Evolutionary conservation across 2,113 vertebrate genomes (phyloP), one percentile per base, ranked within the genome.

Genomic region (Macquaria ambigua): DNA sequence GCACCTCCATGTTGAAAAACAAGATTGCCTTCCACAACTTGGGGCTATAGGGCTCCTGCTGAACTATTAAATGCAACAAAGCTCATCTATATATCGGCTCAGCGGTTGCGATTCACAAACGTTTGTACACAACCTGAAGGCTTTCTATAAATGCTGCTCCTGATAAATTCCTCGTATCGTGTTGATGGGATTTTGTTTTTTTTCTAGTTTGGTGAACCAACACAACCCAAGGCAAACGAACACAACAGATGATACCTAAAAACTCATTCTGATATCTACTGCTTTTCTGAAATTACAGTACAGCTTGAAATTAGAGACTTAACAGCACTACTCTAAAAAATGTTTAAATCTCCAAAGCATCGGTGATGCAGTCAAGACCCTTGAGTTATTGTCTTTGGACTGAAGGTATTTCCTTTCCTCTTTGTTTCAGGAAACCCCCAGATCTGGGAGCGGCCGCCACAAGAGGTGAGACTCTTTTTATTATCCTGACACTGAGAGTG

Each of bases 391-490:
- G 16, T 50, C 75, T 67, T 68, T 75, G 48, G 6, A 37, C 43
- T 64, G 12, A 56, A 61, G 1, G 4, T 48, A 0, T 58, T 58
- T 77, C 0, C 8, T 69, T 16, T 37, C 72, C 94, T 77, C 90
- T 69, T 91, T 88, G 50, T 83, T 86, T 59, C 87, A 99, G 98
- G 98, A 98, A 2, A 95, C 96, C 18, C 94, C 96, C 63, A 97
- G 96, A 93, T 93, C 96, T 76, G 94, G 95, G 87, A 94, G 95
- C 86, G 95, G 95, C 90, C 96, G 96, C 89, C 96, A 97, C 82
- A 98, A 97, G 95, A 97, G 98, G 98, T 99, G 96, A 96, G 96
- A 63, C 28, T 83, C 15, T 2, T 78, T 64, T 59, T 74, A 21
- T 76, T 23, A 23, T 25, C 39, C 31, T 1, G 31, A 37, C 55